Evolutionary conservation across 2,888 invertebrate genomes (phyloP), one percentile per base, ranked within the genome.

Genomic region (Dolomedes plantarius): DNA sequence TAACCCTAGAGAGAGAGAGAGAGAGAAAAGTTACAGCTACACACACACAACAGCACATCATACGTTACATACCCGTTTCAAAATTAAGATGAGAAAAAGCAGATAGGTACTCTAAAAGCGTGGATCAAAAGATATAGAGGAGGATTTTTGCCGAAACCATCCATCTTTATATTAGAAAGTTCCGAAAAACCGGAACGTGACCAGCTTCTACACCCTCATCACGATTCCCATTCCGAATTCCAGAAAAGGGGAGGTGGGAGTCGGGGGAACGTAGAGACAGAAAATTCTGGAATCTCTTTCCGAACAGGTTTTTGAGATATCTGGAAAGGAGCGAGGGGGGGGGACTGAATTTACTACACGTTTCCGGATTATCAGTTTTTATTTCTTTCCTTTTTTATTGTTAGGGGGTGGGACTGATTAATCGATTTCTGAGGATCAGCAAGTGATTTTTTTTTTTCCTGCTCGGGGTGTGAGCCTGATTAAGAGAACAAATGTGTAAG

Each of bases 201-300:
- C 71, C 28, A 27, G 19, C 31, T 71, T 71, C 71, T 28, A 16
- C 2, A 79, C 13, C 39, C 78, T 11, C 23, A 69, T 79, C 78
- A 77, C 77, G 78, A 79, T 71, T 41, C 46, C 62, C 41, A 69
- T 69, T 69, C 36, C 41, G 39, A 39, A 69, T 69, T 69, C 69
- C 32, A 16, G 11, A 28, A 32, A n/a, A 41, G 39, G 69, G 16
- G n/a, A 32, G 32, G 9, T 1, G 36, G 69, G 41, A 11, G 67
- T 67, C 16, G 32, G 32, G 27, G 3, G 13, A 11, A 65, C 6
- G 9, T 16, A 65, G 65, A n/a, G n/a, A n/a, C n/a, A 11, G 36
- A 68, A 36, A 16, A 46, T 46, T 46, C n/a, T 46, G 46, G 46
- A 46, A 46, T 46, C 46, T 46, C 16, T 16, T 46, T 46, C 46